Base-by-base conservation (phyloP, 2,797 vertebrate species). In the Acestrorhynchus altus region DNA sequence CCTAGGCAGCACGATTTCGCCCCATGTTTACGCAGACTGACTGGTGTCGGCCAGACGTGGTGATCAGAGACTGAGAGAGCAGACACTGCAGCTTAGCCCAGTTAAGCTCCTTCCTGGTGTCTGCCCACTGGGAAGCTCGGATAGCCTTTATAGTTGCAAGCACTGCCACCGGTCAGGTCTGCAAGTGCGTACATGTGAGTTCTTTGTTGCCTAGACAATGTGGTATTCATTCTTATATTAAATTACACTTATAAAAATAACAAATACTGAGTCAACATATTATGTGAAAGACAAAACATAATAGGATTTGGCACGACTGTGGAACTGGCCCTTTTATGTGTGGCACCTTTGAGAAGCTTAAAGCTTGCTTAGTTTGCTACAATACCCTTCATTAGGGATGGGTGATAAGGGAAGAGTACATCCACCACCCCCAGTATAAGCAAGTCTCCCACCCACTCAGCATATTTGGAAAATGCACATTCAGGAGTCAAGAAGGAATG, bases 61-160 rank as follows among this genome's bases (percentile, higher is more conserved):
- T 39, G 42, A 61, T 69, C n/a, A 57, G 44, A 54, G 73, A 26
- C 13, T 18, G 39, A 66, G 61, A 54, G 15, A 74, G 74, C 51
- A 54, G 51, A 57, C 26, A 22, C 39, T 75, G 24, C 28, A 9
- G 72, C 54, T 70, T 61, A 44, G 64, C 22, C 63, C 31, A 16
- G 46, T 57, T 75, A 73, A 66, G 74, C 79, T 68, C 26, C 28
- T 49, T 59, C 28, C 68, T 46, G 51, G 51, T 39, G 59, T 52
- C 66, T 65, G 57, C 66, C 60, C 8, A 49, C 59, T 47, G 31
- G 59, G 60, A 71, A 12, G 9, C 28, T 65, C 44, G 56, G 26
- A 54, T 24, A n/a, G 31, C 67, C 46, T 24, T 59, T 74, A 42
- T 35, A 35, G 31, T 69, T 44, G 47, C n/a, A 22, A 20, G 20